These are phyloP conservation scores for Petromus typicus DNA, from an alignment of 2,113 vertebrate genomes.

Conservation along the genomic window DNA sequence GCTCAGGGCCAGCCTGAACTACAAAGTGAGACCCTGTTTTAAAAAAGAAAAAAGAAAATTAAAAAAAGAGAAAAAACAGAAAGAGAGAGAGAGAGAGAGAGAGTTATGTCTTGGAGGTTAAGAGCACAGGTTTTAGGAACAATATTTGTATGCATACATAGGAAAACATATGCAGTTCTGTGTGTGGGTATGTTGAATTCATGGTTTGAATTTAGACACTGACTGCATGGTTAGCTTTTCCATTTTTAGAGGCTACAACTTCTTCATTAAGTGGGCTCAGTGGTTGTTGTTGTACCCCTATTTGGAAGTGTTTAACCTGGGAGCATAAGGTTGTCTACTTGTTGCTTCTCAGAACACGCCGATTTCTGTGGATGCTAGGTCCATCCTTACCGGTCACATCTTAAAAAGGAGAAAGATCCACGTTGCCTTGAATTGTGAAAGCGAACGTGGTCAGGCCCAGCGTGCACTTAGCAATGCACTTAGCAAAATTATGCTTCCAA, in stretches of 20 bases:
- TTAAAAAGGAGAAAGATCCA: neutral
- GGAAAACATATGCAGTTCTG: no score
- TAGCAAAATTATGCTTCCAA: neutral
- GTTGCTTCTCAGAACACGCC: neutral
- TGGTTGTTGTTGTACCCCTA: fast-evolving
- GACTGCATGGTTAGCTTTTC: neutral
- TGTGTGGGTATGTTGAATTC: neutral
- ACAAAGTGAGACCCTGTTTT: no score
- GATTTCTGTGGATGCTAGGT: no score
- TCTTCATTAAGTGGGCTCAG: neutral
- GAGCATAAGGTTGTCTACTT: fast-evolving
- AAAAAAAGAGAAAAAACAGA: no score
- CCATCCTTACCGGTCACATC: neutral
- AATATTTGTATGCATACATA: neutral
- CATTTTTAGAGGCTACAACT: no score
- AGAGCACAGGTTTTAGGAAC: neutral
- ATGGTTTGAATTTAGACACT: neutral
- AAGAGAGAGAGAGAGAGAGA: no score
- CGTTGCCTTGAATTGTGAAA: neutral
- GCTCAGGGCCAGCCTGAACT: no score
- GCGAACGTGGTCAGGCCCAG: fast-evolving
- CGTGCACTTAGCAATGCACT: neutral
- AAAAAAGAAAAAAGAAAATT: no score
- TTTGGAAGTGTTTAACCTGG: fast-evolving
- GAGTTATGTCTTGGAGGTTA: fast-evolving